Evolutionary conservation across 2,797 vertebrate genomes (phyloP).

Genomic region (Cercopithecus diana): DNA sequence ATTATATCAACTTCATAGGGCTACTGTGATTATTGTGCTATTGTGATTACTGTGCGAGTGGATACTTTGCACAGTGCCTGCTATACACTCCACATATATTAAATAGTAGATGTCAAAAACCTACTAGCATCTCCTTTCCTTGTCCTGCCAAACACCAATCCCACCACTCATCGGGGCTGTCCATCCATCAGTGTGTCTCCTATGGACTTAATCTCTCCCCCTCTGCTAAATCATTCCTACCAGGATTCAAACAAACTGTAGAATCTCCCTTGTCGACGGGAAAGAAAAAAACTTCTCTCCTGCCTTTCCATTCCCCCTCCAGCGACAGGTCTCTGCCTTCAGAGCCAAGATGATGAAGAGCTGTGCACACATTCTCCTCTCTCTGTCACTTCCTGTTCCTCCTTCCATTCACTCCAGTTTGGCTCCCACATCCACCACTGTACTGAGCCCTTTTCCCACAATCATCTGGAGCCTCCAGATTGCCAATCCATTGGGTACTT

Average conservation of each 20-base stretch:
- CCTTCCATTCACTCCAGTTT: background rate
- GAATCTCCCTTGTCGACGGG: background rate
- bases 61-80: background rate
- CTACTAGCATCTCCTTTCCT: background rate
- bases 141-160: background rate
- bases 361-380: background rate
- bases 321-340: background rate
- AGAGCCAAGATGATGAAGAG: background rate
- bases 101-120: background rate
- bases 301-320: background rate
- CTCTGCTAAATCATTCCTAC: background rate
- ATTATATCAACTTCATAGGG: background rate
- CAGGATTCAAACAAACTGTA: background rate
- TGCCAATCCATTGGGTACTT: background rate
- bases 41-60: background rate
- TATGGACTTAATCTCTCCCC: background rate
- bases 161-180: background rate
- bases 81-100: background rate
- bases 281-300: background rate
- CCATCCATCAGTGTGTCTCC: background rate
- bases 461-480: background rate
- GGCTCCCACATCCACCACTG: background rate
- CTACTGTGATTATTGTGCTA: background rate
- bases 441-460: background rate
- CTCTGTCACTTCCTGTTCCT: background rate